Percentiles rank a stretch among this genome's conserved stretches.
phyloP scores from a whole-genome alignment of 30 jellyfish, hydroid and myxozoan genomes.

The Nemopilema nomurai region DNA sequence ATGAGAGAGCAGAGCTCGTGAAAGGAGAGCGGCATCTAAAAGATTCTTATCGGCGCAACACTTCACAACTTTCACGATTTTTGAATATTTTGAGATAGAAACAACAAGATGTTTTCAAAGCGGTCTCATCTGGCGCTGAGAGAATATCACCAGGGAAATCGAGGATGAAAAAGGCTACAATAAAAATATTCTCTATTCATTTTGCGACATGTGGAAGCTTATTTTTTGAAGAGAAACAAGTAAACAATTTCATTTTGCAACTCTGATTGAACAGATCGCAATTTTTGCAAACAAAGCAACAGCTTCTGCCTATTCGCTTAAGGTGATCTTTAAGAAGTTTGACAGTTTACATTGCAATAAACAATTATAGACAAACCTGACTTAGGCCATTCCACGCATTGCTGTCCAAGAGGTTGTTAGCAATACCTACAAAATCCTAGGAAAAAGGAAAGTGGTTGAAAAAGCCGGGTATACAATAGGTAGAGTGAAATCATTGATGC shows the following conservation, averaged over 20 bases:
- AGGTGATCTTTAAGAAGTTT: too few species aligned
- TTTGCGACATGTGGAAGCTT: not conserved
- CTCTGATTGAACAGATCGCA: too few species aligned
- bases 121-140: not conserved
- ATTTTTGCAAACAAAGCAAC: too few species aligned
- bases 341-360: too few species aligned
- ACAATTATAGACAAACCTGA: conserved; percentile 24
- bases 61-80: not conserved
- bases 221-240: not conserved
- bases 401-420: conserved; percentile 50
- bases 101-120: not conserved
- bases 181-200: not conserved
- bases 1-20: not conserved
- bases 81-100: not conserved
- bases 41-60: not conserved
- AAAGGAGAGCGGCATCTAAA: not conserved
- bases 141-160: not conserved
- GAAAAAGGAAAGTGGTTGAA: too few species aligned
- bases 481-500: too few species aligned
- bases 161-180: not conserved
- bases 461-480: too few species aligned
- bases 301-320: too few species aligned
- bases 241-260: not conserved
- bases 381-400: conserved; percentile 52
- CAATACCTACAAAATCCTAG: conserved; percentile 56